phyloP scores from a whole-genome alignment of 2,888 invertebrate genomes.

The Pyrochroa serraticornis region DNA sequence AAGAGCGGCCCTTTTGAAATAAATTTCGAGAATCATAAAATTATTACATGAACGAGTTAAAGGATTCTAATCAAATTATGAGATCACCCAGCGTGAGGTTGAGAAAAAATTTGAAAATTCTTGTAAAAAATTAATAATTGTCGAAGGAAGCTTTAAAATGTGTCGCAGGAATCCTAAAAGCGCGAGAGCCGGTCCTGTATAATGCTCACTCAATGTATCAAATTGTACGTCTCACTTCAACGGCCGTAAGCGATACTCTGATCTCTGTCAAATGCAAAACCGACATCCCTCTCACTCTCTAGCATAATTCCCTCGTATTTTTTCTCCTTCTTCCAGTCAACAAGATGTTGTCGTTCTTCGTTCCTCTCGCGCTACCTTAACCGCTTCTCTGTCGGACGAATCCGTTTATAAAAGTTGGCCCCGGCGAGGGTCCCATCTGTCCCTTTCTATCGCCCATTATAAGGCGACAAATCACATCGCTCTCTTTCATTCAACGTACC shows the following conservation, averaged over 20 bases:
- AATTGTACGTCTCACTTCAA: slow-evolving; percentile 48
- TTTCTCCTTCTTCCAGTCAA: slow-evolving; percentile 54
- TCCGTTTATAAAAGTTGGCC: slow-evolving; percentile 57
- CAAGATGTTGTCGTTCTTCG: slow-evolving; percentile 44
- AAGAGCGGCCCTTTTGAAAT: too few relatives aligned
- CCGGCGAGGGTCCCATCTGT: slow-evolving; percentile 42
- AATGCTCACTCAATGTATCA: slow-evolving; percentile 47
- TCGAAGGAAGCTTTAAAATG: background rate
- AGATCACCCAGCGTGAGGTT: too few relatives aligned
- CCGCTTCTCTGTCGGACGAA: slow-evolving; percentile 35
- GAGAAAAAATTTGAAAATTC: too few relatives aligned
- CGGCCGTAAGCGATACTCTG: slow-evolving; percentile 39
- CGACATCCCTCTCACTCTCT: slow-evolving; percentile 51
- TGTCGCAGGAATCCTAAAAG: background rate
- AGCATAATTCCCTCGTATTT: slow-evolving; percentile 48
- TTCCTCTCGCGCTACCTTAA: slow-evolving; percentile 9
- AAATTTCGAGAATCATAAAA: too few relatives aligned
- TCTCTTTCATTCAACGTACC: slow-evolving; percentile 54
- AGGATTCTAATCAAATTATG: too few relatives aligned
- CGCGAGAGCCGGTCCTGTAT: slow-evolving; percentile 47
- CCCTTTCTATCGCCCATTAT: slow-evolving; percentile 37
- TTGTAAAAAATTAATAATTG: background rate
- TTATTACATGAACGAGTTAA: too few relatives aligned
- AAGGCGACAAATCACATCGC: slow-evolving; percentile 41
- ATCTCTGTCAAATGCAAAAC: slow-evolving; percentile 50